Conservation (phyloP, 2,888 invertebrate genomes). For the Miltochrista miniata region DNA sequence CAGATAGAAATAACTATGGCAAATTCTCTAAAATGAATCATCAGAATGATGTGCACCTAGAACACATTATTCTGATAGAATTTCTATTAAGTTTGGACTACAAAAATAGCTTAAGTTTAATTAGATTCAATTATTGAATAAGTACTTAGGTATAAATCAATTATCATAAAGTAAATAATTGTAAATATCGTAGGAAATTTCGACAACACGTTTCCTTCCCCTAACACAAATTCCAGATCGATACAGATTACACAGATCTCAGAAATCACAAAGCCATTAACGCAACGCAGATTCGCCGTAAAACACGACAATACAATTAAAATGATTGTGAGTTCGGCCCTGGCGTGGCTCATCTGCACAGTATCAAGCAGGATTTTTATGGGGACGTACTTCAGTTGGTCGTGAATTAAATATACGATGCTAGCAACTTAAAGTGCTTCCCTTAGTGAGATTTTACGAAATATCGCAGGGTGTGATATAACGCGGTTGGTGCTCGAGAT, state of each 20-base stretch:
- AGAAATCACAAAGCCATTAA: conserved; percentile 62
- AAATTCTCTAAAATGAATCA: no score
- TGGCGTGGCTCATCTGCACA: conserved; percentile 79
- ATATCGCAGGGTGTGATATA: conserved; percentile 54
- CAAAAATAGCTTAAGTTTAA: no score
- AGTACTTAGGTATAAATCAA: no score
- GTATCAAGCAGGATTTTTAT: conserved; percentile 81
- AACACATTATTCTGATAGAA: no score
- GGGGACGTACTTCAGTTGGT: conserved; percentile 75
- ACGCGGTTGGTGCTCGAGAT: conserved; percentile 21
- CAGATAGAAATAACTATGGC: no score
- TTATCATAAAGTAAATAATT: no score
- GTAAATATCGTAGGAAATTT: no score
- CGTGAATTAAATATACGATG: conserved; percentile 81
- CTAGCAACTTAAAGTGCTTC: conserved; percentile 77
- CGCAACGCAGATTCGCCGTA: conserved; percentile 79
- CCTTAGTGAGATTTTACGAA: conserved; percentile 76
- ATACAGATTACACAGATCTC: conserved; percentile 51
- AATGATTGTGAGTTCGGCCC: conserved; percentile 73
- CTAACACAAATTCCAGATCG: conserved; percentile 38
- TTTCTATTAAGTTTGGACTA: no score
- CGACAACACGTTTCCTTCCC: conserved; percentile 16
- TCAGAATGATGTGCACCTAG: no score
- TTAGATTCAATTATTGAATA: no score
- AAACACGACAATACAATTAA: conserved; percentile 78